Percentiles rank a stretch among this genome's conserved stretches.
These are phyloP conservation scores for Macrotus californicus DNA, from an alignment of 2,113 vertebrate species.

Conservation along the genomic window DNA sequence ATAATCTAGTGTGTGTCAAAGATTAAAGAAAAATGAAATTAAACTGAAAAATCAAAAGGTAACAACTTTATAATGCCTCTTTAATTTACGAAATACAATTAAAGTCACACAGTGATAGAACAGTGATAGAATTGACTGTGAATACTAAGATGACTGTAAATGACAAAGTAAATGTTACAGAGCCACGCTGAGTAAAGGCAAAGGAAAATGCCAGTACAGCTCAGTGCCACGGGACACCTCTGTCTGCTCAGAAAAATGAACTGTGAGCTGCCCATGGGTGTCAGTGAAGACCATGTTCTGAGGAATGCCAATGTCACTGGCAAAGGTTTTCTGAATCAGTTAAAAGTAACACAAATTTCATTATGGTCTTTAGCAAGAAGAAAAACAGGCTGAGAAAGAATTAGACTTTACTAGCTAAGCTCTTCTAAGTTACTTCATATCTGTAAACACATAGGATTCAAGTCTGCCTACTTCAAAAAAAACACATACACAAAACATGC, in stretches of 20 bases:
- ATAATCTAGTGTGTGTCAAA: slow-evolving; percentile 77
- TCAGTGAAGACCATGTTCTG: slow-evolving; percentile 19
- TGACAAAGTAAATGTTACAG: slow-evolving; percentile 78
- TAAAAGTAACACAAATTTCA: slow-evolving; percentile 39
- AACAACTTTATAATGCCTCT: slow-evolving; percentile 85
- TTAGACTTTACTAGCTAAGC: slow-evolving; percentile 39
- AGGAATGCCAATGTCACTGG: slow-evolving; percentile 51
- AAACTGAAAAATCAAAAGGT: slow-evolving; percentile 83
- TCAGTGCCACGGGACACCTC: slow-evolving; percentile 39
- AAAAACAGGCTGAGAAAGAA: slow-evolving; percentile 45
- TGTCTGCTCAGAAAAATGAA: slow-evolving; percentile 43
- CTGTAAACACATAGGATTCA: neutral
- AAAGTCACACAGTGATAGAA: slow-evolving; percentile 79
- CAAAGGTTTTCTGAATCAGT: neutral
- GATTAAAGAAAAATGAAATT: slow-evolving; percentile 85
- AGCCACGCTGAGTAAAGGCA: slow-evolving; percentile 57
- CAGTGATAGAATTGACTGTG: slow-evolving; percentile 78
- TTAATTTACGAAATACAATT: slow-evolving; percentile 85
- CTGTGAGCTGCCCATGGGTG: neutral
- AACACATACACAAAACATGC: neutral
- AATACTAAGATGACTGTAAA: slow-evolving; percentile 78
- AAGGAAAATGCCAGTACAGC: slow-evolving; percentile 73
- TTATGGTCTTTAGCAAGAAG: slow-evolving; percentile 34
- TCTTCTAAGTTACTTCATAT: neutral
- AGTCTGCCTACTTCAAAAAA: neutral